Percentiles rank a stretch among this genome's conserved stretches.
These are phyloP conservation scores for Trachelus tabidus DNA, from an alignment of 2,888 invertebrate genomes.

Conservation along the genomic window DNA sequence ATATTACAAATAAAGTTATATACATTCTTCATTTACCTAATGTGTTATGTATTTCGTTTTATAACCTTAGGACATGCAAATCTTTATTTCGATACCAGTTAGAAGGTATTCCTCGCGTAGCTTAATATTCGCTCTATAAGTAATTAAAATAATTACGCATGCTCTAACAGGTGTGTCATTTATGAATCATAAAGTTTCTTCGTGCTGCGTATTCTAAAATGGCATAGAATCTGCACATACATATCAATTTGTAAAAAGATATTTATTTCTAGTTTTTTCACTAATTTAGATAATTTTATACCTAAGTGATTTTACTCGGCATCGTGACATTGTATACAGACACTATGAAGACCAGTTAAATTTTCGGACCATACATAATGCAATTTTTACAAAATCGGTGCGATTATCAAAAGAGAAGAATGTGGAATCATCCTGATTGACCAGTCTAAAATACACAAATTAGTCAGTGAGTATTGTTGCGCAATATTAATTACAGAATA, in stretches of 20 bases:
- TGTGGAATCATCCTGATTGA: background rate
- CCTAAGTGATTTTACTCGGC: background rate
- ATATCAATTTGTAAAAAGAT: background rate
- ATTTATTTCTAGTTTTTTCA: background rate
- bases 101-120: background rate
- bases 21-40: background rate
- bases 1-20: background rate
- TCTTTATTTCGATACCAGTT: background rate
- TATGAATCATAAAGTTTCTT: background rate
- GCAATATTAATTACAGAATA: background rate
- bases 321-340: background rate
- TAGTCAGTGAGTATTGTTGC: background rate
- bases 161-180: background rate
- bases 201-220: background rate
- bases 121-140: background rate
- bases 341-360: background rate
- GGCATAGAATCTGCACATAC: background rate
- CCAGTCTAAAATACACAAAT: background rate
- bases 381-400: no score
- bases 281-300: background rate
- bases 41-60: background rate
- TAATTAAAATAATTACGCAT: background rate
- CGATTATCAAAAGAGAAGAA: no score
- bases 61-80: background rate
- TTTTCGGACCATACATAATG: no score